Evolutionary conservation across 2,888 invertebrate genomes (phyloP), one percentile per base, ranked within the genome.

Genomic region (Clusia tigrina): DNA sequence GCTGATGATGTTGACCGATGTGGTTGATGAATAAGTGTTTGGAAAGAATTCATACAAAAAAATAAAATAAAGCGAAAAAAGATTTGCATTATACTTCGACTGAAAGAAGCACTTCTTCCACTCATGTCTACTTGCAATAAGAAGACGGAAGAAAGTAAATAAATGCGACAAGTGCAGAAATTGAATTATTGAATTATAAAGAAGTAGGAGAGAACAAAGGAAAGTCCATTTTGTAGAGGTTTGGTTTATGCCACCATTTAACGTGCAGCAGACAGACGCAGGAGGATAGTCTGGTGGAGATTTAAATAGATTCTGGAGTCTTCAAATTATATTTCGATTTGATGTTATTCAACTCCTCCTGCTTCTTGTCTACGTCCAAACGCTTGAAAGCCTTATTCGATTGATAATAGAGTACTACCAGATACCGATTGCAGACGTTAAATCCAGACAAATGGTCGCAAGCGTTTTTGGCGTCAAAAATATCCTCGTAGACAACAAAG

Each of bases 401-500:
- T 85, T 99, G 97, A 83, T 98, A 99, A 84, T 99, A 99, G 6
- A 99, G 86, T 1, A 99, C 98, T n/a, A 99, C 98, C 37, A 99
- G 87, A 82, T 99, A 99, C 75, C 99, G 88, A 84, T 98, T 98
- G 82, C 98, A 98, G 26, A 99, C 98, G 83, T 99, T 99, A 84
- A 99, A 99, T 9, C 99, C 99, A 60, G 97, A 97, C 60, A 99
- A 86, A 85, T 99, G 98, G 83, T 99, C 99, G 85, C 99, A 99
- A 2, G 99, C 99, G 86, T 98, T 98, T 85, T 99, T 99, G 0
- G 99, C 99, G 88, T 99, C 99, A 86, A 99, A 99, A 77, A 99
- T 99, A 81, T 99, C 99, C 86, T 99, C 99, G 84, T 98, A 99
- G 0, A 99, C 96, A 54, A 99, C 98, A 88, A 98, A 99, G 18